Base-by-base conservation (phyloP, 2,888 invertebrate species). In the Lysandra coridon region DNA sequence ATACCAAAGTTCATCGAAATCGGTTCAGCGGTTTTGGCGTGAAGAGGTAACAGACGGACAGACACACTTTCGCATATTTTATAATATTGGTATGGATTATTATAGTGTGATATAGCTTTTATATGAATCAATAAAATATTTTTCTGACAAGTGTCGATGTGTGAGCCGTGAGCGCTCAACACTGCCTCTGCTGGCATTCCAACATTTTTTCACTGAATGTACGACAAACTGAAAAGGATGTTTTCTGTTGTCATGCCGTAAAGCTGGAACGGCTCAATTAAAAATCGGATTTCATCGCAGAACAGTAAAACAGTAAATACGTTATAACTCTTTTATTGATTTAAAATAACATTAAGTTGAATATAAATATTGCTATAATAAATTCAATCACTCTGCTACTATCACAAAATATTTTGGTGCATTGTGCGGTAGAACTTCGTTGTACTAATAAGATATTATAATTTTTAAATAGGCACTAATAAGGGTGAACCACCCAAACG, bases 361-460 rank as follows among this genome's bases (percentile, higher is more conserved):
- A 23, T 53, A 49, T 37, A 53, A 78, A 53, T 49, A 73, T 78
- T 49, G 17, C 53, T 78, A 53, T 73, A 53, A 44, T 73, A 73
- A 78, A 37, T 60, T 77, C 60, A 33, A 60, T 77, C 40, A 40
- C 40, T 78, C 73, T 73, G 78, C 33, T 37, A 73, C 73, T 78
- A 73, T 73, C 53, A 37, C 76, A 76, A 76, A 76, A 76, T 76
- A 76, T 76, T 75, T 53, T 17, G 76, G 76, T 76, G 76, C 76
- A 33, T 76, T 57, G 76, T 76, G 76, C 76, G 6, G 49, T 76
- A 57, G 30, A 49, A 76, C 30, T 30, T 76, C 76, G 76, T 76
- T 76, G 76, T 53, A 76, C 53, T 76, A 76, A 57, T 69, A 37
- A 69, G 2, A 69, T 57, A 57, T 57, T 57, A 17, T 57, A 17